These are phyloP conservation scores for Zapus hudsonius DNA, from an alignment of 2,113 vertebrate genomes.

Conservation along the genomic window DNA sequence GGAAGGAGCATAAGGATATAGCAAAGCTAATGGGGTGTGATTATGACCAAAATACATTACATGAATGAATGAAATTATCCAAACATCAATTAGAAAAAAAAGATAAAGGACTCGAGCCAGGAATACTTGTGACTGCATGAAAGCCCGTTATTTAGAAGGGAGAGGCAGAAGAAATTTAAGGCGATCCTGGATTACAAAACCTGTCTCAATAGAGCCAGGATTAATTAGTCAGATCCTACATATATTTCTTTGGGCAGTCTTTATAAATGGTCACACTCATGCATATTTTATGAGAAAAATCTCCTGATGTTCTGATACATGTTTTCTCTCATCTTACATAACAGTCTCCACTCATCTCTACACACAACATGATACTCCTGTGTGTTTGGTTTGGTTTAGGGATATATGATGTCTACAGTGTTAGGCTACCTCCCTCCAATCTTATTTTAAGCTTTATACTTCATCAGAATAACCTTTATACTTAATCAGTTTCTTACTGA, in stretches of 20 bases:
- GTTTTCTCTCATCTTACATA: neutral
- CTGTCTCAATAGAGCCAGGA: neutral
- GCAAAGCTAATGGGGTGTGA: no score
- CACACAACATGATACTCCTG: neutral
- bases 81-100: no score
- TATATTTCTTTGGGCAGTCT: neutral
- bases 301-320: neutral
- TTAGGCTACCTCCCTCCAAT: no score
- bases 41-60: no score
- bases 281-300: neutral
- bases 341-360: neutral
- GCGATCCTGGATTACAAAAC: neutral
- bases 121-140: neutral
- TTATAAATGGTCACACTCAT: neutral
- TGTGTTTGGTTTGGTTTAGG: fast-evolving
- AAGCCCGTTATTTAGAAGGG: neutral
- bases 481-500: neutral
- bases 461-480: neutral
- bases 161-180: neutral
- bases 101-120: neutral
- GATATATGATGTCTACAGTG: neutral
- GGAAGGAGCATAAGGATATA: no score
- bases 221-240: no score
- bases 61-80: no score
- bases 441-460: neutral